phyloP scores from a whole-genome alignment of 2,113 vertebrate genomes.

The Oryctolagus cuniculus region mOryCun1.1 NC_091432.1:190671501-190672000 shows the following conservation, averaged over 20 bases:
- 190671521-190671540: slow-evolving; percentile 58
- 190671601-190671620: background rate
- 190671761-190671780: background rate
- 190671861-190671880: background rate
- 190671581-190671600: background rate
- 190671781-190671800: background rate
- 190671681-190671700: background rate
- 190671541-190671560: background rate
- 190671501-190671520: slow-evolving; percentile 76
- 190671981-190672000: background rate
- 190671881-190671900: fast-evolving
- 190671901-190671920: background rate
- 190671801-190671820: background rate
- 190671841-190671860: background rate
- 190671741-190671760: too few relatives aligned
- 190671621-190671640: background rate
- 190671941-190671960: background rate
- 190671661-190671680: background rate
- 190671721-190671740: background rate
- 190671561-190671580: slow-evolving; percentile 27
- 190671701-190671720: background rate
- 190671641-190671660: background rate
- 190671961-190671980: background rate
- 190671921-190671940: background rate
- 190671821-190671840: background rate